Percentiles rank a stretch among this genome's conserved stretches.
Evolutionary conservation across 2,113 vertebrate genomes (phyloP).

Genomic region (Bubo blakistoni): DNA sequence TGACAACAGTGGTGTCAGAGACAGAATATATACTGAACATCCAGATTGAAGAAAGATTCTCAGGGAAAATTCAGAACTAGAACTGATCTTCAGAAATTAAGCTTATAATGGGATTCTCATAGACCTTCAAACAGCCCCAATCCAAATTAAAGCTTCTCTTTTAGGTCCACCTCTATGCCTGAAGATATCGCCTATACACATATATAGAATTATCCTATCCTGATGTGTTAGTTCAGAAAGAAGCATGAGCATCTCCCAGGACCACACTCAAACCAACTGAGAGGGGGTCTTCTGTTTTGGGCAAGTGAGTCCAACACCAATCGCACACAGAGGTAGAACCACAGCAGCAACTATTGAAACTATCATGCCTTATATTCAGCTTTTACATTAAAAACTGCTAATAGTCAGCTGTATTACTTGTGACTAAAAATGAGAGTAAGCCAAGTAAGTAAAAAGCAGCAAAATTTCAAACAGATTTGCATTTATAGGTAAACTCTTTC

Average conservation of each 20-base stretch:
- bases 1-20: background rate
- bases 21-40: background rate
- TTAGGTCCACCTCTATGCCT: background rate
- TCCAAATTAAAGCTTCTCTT: background rate
- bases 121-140: background rate
- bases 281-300: background rate
- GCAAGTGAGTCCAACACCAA: background rate
- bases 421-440: background rate
- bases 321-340: background rate
- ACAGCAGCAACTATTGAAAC: background rate
- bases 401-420: background rate
- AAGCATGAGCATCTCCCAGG: background rate
- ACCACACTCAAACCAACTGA: background rate
- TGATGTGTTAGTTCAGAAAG: background rate
- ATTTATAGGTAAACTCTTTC: background rate
- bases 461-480: background rate
- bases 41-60: background rate
- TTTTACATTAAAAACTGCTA: background rate
- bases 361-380: background rate
- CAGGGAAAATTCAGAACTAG: background rate
- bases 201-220: background rate
- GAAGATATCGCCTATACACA: background rate
- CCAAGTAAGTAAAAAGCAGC: background rate
- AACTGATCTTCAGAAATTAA: background rate
- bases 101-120: background rate